These are phyloP conservation scores for Vannuccia rotundouncinata DNA, from an alignment of 2,888 invertebrate genomes.

Conservation along the genomic window DNA sequence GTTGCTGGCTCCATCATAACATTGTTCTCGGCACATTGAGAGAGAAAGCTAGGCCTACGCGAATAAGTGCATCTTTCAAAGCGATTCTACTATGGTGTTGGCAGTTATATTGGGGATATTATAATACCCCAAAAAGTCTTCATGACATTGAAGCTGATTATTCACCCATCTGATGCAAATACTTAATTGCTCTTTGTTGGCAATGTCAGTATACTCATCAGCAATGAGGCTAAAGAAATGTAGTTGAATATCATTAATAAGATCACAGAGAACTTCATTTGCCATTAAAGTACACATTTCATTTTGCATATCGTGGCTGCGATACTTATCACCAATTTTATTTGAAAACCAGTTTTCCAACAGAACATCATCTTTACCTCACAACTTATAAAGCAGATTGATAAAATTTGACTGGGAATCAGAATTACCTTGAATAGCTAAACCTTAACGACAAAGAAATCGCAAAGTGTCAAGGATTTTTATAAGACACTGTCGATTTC, in stretches of 20 bases:
- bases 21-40: background rate
- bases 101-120: background rate
- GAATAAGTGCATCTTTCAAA: background rate
- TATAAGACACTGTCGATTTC: background rate
- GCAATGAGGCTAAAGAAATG: background rate
- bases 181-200: background rate
- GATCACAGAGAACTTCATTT: background rate
- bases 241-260: background rate
- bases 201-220: background rate
- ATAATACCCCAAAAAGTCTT: background rate
- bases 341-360: background rate
- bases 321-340: background rate
- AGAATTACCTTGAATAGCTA: background rate
- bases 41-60: background rate
- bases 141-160: background rate
- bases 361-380: background rate
- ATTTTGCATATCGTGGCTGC: background rate
- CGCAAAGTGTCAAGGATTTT: background rate
- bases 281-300: background rate
- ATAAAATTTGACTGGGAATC: background rate
- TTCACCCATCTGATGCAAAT: background rate
- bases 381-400: background rate
- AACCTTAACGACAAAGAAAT: background rate
- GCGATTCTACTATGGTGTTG: background rate
- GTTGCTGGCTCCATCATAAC: background rate